Evolutionary conservation across 2,888 invertebrate genomes (phyloP).

Genomic region (Automeris io): DNA sequence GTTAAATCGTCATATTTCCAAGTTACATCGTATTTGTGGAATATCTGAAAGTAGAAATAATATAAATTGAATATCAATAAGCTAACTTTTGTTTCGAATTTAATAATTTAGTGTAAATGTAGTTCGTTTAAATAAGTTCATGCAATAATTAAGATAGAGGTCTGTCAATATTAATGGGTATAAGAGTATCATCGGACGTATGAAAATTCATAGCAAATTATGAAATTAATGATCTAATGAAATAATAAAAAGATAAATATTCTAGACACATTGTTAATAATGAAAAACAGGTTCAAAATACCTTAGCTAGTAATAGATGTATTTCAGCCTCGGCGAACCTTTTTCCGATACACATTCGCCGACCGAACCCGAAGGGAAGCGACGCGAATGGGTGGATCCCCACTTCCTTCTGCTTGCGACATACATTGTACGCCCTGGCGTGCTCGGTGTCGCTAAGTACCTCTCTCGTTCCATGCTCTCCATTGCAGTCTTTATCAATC

Average conservation of each 20-base stretch:
- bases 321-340: constrained; percentile 89
- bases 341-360: constrained; percentile 86
- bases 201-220: too few species aligned
- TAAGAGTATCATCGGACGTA: too few species aligned
- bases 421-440: constrained; percentile 24
- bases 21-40: constrained; percentile 82
- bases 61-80: not conserved
- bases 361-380: constrained; percentile 86
- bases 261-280: too few species aligned
- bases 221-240: too few species aligned
- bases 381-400: constrained; percentile 85
- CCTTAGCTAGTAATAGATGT: constrained; percentile 84
- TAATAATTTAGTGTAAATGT: too few species aligned
- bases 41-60: constrained; percentile 75
- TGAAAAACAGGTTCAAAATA: too few species aligned
- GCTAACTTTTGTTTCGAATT: not conserved
- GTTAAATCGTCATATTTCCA: constrained; percentile 81
- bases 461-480: not conserved
- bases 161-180: too few species aligned
- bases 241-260: too few species aligned
- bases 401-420: constrained; percentile 68
- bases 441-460: constrained; percentile 1
- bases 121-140: too few species aligned
- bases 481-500: constrained; percentile 1
- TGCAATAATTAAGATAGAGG: too few species aligned